phyloP scores from a whole-genome alignment of 2,888 invertebrate species.

The Lasioglossum pauxillum region DNA sequence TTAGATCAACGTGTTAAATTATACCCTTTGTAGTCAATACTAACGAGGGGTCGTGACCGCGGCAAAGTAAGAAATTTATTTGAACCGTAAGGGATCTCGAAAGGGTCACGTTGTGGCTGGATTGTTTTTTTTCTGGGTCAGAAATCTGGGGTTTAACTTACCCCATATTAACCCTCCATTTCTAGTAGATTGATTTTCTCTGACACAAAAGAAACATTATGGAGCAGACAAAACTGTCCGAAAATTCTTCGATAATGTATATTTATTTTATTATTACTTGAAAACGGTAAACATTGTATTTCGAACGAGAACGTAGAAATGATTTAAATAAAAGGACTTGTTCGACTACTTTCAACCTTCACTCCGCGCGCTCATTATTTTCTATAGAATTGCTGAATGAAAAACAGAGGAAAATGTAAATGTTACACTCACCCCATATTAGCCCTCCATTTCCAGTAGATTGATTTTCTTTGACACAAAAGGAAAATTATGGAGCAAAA shows the following conservation, averaged over 20 bases:
- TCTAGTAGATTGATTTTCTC: neutral
- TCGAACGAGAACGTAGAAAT: no score
- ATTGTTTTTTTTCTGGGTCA: constrained; percentile 11
- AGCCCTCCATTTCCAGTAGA: neutral
- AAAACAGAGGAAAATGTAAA: neutral
- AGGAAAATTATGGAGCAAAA: neutral
- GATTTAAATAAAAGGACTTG: no score
- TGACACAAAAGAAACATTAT: neutral
- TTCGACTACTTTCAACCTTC: no score
- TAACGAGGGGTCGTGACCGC: constrained; percentile 45
- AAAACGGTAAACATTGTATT: no score
- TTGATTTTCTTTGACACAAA: neutral
- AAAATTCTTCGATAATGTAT: neutral
- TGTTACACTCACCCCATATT: neutral
- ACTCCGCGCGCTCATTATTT: no score
- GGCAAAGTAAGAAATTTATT: constrained; percentile 59
- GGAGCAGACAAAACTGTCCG: neutral
- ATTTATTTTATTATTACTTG: neutral
- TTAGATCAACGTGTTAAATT: constrained; percentile 51
- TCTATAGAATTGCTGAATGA: no score
- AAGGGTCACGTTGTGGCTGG: constrained; percentile 18
- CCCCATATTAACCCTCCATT: neutral
- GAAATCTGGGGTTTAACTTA: neutral
- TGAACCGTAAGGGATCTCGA: constrained; percentile 42
- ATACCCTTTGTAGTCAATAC: constrained; percentile 25